These are phyloP conservation scores for Aphaenogaster floridana DNA, from an alignment of 1,140 invertebrate genomes.

Conservation along the genomic window DNA sequence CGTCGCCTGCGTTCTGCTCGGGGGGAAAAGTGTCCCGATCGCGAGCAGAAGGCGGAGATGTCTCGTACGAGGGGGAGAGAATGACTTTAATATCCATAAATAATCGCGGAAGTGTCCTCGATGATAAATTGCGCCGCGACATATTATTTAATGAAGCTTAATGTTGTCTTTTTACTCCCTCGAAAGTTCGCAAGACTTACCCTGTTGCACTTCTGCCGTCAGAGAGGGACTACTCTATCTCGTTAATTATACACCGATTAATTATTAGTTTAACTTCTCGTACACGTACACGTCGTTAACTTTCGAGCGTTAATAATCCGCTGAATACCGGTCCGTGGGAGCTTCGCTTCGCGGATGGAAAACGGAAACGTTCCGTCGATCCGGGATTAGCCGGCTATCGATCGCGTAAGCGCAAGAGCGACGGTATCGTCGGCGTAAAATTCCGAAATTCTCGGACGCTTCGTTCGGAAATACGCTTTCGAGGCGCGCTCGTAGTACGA, in stretches of 20 bases:
- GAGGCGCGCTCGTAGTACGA: conserved; percentile 53
- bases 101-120: neutral
- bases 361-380: conserved; percentile 25
- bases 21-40: neutral
- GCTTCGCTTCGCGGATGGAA: conserved; percentile 1
- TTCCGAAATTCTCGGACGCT: conserved; percentile 40
- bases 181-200: neutral
- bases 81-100: conserved; percentile 6
- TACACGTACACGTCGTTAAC: conserved; percentile 4
- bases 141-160: conserved; percentile 13
- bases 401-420: conserved; percentile 6
- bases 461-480: conserved; percentile 38
- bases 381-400: conserved; percentile 45
- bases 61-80: neutral
- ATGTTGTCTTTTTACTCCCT: neutral
- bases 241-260: conserved; percentile 31
- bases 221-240: neutral
- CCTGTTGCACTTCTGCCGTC: neutral
- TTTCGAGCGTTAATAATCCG: conserved; percentile 40
- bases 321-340: neutral
- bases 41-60: neutral
- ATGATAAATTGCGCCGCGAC: neutral
- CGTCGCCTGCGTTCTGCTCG: neutral
- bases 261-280: conserved; percentile 30
- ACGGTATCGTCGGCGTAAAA: conserved; percentile 25